Base-by-base conservation (phyloP, 2,113 vertebrate genomes). In the Lates calcarifer region DNA sequence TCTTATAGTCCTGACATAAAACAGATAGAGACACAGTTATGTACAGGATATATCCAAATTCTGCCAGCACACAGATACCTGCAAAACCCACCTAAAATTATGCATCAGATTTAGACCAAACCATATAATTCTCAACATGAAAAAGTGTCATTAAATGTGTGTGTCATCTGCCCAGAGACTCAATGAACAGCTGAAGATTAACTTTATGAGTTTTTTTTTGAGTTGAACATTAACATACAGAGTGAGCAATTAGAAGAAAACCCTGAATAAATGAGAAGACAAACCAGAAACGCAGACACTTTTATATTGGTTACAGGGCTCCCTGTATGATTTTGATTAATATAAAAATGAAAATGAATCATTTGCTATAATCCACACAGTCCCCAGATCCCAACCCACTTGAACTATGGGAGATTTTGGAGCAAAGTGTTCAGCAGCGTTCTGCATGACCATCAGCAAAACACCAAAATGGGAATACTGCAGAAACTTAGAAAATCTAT, bases 1-100 rank as follows among this genome's bases (percentile, higher is more conserved):
- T 99, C 89, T 99, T 99, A 90, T 99, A 99, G 93, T 99, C 98
- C 98, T 99, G 91, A 56, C 88, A 89, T 29, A 90, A 82, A 93
- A 90, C 83, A 79, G 73, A 45, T 11, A 43, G 7, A 53, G 56
- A 58, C n/a, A 67, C 24, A 43, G 7, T 53, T 3, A 67, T 3
- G 43, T 13, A 24, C 37, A 10, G 31, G 18, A 47, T 24, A 45
- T 31, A 37, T 55, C 33, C 6, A 47, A 10, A 58, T 5, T 69
- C 20, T 33, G 9, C 5, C 35, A 43, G 3, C 20, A 18, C 14
- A 33, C 12, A 11, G 7, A 33, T 29, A 4, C 35, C 15, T 12
- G 5, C 6, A 57, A 28, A 37, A 37, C 47, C 62, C 41, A 47
- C 2, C 8, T 58, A 3, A 57, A 22, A 33, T 3, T 0, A 18